Evolutionary conservation across 2,797 vertebrate species (phyloP).

Genomic region (Liasis olivaceus): DNA sequence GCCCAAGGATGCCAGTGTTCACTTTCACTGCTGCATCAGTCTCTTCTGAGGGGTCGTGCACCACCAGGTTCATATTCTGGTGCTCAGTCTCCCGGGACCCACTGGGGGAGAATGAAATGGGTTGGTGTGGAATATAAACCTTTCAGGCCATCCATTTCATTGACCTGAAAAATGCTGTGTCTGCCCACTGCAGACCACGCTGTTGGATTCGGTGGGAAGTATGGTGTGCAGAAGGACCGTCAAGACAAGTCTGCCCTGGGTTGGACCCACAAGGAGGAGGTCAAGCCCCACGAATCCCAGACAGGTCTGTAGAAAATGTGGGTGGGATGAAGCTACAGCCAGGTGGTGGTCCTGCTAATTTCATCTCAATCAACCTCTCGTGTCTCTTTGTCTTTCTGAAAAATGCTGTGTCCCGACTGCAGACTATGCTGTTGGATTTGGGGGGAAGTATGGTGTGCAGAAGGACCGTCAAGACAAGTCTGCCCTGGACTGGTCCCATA

Average conservation of each 20-base stretch:
- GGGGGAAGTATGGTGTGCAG: constrained; percentile 87
- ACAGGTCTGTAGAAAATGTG: constrained; percentile 44
- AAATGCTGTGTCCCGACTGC: background rate
- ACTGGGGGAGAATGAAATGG: background rate
- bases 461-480: constrained; percentile 82
- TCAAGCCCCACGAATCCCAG: constrained; percentile 61
- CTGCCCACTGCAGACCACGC: constrained; percentile 76
- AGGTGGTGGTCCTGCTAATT: too few relatives aligned
- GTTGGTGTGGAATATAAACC: background rate
- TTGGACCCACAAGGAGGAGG: constrained; percentile 68
- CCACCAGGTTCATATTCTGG: background rate
- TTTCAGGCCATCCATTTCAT: background rate
- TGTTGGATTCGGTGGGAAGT: constrained; percentile 88
- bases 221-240: constrained; percentile 83
- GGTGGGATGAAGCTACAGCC: background rate
- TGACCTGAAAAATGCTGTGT: background rate
- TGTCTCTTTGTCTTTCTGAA: background rate
- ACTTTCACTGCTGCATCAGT: background rate
- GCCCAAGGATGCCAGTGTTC: background rate
- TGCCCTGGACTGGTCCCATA: constrained; percentile 70
- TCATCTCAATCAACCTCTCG: background rate
- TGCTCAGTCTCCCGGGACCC: background rate
- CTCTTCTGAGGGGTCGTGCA: background rate
- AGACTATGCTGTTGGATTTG: constrained; percentile 88
- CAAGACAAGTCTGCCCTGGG: constrained; percentile 77